phyloP scores from a whole-genome alignment of 1,140 invertebrate genomes.

The Potamilus streckersoni region DNA sequence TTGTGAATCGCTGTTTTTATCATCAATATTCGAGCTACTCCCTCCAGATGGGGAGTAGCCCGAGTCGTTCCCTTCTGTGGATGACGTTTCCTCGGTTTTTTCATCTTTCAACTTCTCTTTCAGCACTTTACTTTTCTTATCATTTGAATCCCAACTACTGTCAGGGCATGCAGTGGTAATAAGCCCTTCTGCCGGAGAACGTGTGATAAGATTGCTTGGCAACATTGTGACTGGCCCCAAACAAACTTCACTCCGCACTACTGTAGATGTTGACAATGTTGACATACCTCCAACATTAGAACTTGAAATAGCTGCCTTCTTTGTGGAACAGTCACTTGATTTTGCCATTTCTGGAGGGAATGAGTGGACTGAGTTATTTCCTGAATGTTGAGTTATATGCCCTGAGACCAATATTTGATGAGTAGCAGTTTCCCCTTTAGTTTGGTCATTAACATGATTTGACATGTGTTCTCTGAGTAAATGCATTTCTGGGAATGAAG shows the following conservation, averaged over 20 bases:
- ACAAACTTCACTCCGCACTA: background rate
- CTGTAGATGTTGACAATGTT: background rate
- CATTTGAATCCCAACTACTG: slow-evolving; percentile 46
- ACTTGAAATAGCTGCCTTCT: background rate
- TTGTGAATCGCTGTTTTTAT: slow-evolving; percentile 16
- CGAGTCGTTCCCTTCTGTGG: slow-evolving; percentile 4
- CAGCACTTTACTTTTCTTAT: slow-evolving; percentile 11
- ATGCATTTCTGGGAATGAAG: slow-evolving; percentile 38
- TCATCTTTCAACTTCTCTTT: slow-evolving; percentile 13
- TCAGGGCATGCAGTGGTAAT: slow-evolving; percentile 52
- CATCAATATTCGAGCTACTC: slow-evolving; percentile 2
- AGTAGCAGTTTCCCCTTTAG: background rate
- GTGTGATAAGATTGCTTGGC: slow-evolving; percentile 13
- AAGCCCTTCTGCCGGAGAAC: slow-evolving; percentile 45
- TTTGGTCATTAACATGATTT: slow-evolving; percentile 26
- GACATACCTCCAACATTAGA: background rate
- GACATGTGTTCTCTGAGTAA: slow-evolving; percentile 36
- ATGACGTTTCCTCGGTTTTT: slow-evolving; percentile 24
- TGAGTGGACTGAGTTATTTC: background rate
- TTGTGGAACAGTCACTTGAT: background rate
- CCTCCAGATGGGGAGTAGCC: slow-evolving; percentile 6
- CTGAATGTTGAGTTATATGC: slow-evolving; percentile 6
- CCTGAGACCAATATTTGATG: background rate
- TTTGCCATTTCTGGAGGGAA: background rate
- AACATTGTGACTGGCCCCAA: background rate